phyloP scores from a whole-genome alignment of 2,797 vertebrate species.

The Loris lydekkerianus region DNA sequence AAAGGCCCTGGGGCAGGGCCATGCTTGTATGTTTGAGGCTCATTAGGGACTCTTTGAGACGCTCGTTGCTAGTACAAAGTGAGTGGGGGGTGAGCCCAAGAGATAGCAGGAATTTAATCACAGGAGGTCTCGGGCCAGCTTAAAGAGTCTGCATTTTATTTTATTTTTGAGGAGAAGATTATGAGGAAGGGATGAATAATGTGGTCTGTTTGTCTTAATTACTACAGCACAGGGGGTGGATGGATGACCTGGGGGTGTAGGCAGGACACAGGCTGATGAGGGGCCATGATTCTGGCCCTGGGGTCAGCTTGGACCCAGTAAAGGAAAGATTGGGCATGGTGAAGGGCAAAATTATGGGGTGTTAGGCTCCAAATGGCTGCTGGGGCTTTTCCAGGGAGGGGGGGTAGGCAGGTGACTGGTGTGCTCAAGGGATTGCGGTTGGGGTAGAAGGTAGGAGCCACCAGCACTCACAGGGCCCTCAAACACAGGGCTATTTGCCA shows the following conservation, averaged over 20 bases:
- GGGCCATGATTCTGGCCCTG: background rate
- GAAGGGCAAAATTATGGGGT: background rate
- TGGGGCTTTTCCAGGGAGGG: background rate
- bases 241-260: background rate
- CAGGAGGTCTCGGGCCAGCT: no score
- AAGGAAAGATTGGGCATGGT: background rate
- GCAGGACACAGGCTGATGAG: background rate
- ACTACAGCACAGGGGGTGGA: background rate
- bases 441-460: fast-evolving
- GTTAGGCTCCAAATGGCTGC: background rate
- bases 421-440: no score
- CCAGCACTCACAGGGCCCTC: background rate
- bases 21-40: background rate
- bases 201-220: background rate
- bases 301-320: background rate
- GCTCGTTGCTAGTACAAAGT: background rate
- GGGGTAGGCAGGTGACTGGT: fast-evolving
- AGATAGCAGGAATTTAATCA: background rate
- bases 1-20: background rate
- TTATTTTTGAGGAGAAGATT: background rate
- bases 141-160: background rate
- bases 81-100: background rate
- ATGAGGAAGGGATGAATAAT: background rate
- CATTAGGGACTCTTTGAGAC: fast-evolving
- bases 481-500: background rate